These are phyloP conservation scores for Napeogenes sylphis DNA, from an alignment of 2,888 invertebrate species.

Conservation along the genomic window DNA sequence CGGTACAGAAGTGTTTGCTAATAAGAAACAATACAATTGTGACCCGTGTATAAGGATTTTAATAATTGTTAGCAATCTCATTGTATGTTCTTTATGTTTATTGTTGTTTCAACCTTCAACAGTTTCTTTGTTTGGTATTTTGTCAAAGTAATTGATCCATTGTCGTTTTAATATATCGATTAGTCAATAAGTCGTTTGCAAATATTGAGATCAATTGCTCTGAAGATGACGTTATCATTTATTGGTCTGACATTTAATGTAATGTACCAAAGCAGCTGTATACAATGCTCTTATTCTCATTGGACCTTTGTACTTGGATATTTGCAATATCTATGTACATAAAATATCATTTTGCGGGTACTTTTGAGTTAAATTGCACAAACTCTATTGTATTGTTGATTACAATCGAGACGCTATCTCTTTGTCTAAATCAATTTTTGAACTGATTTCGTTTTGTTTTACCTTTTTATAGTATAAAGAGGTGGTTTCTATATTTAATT, in stretches of 20 bases:
- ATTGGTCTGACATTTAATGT: slow-evolving; percentile 29
- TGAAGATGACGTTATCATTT: slow-evolving; percentile 38
- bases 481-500: slow-evolving; percentile 38
- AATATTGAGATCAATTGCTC: slow-evolving; percentile 37
- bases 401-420: no score
- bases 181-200: slow-evolving; percentile 43
- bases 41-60: not conserved
- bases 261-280: slow-evolving; percentile 18
- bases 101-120: slow-evolving; percentile 44
- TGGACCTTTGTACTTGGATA: slow-evolving; percentile 16
- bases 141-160: slow-evolving; percentile 61
- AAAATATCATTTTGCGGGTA: slow-evolving; percentile 4
- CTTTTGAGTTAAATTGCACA: no score
- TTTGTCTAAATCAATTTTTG: no score
- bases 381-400: no score
- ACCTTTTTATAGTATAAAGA: no score
- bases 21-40: not conserved
- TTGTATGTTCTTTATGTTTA: slow-evolving; percentile 31
- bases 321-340: slow-evolving; percentile 15
- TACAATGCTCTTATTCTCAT: slow-evolving; percentile 18
- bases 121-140: slow-evolving; percentile 55
- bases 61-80: slow-evolving; percentile 25
- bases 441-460: no score
- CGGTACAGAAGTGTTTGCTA: no score
- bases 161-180: slow-evolving; percentile 53